Base-by-base conservation (phyloP, 2,888 invertebrate species). In the Eilema griseolum region DNA sequence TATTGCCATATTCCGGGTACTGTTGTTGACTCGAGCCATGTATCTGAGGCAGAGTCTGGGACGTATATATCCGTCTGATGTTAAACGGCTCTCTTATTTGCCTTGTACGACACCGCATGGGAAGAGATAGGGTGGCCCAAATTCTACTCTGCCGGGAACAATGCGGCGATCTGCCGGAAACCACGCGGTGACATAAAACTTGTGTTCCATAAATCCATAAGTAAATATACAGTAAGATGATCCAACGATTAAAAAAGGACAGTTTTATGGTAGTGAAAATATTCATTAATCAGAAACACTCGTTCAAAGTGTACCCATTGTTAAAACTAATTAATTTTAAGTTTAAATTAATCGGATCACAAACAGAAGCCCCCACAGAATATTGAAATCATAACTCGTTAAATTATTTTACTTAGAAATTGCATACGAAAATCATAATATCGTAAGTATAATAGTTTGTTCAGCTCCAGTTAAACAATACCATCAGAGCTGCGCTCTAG, bases 391-490 rank as follows among this genome's bases (percentile, higher is more conserved):
- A 10, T 3, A 20, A 10, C 20, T 62, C 16, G 37, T 4, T 60
- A 70, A 62, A 65, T 52, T 61, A 37, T 57, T 26, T n/a, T 23
- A 16, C 46, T 23, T 69, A 67, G 66, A 70, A 78, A 78, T 73
- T 61, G 59, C 33, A n/a, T 26, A 72, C 61, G 41, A 63, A 71
- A 72, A 71, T 69, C 66, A 79, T 73, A 80, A 73, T 71, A 72
- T 78, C 70, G 68, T 72, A 72, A 74, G 69, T 74, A 74, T 77
- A 83, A 75, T 74, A 80, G 81, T 83, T 84, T 72, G 77, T 81
- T 81, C 83, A 83, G 82, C 76, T 77, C 67, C 69, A 60, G 57
- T 63, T 61, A 75, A 85, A 86, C 86, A 86, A 87, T 82, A 76
- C 83, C 78, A 75, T 75, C 80, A 69, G 80, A 77, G 78, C 69